These are phyloP conservation scores for Drosophila tristis DNA, from an alignment of 1,140 invertebrate genomes.

Conservation along the genomic window DNA sequence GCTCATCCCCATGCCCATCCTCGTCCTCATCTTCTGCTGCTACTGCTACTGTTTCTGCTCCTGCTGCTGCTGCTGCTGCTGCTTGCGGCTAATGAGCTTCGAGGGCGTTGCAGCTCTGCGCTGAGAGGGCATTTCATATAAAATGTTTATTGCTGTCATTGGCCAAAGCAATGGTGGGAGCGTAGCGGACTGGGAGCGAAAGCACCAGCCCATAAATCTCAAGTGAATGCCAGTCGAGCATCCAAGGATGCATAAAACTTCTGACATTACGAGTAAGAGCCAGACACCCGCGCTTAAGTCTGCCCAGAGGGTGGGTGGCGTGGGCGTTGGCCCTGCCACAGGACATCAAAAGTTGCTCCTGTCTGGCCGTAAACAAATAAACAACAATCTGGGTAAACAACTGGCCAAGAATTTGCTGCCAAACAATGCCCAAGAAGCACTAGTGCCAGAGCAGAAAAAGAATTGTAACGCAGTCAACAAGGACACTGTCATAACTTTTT, in stretches of 20 bases:
- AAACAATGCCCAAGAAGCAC: conserved; percentile 31
- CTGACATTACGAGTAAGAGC: conserved; percentile 55
- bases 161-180: conserved; percentile 3
- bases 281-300: conserved; percentile 41
- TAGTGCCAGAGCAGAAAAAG: conserved; percentile 11
- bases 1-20: neutral
- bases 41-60: too few species aligned
- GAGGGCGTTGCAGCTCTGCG: conserved; percentile 60
- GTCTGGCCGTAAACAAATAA: conserved; percentile 58
- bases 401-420: conserved; percentile 61
- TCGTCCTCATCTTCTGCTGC: too few species aligned
- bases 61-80: too few species aligned
- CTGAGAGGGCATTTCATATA: conserved; percentile 47
- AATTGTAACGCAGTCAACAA: conserved; percentile 74
- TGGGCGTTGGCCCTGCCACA: conserved; percentile 1
- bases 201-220: conserved; percentile 62
- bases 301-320: neutral
- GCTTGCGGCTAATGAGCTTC: conserved; percentile 63
- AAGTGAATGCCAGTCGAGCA: conserved; percentile 50
- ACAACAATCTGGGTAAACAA: conserved; percentile 52
- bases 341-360: conserved; percentile 61
- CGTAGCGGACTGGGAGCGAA: conserved; percentile 8
- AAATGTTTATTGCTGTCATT: conserved; percentile 56
- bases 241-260: conserved; percentile 65
- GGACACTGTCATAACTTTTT: conserved; percentile 82